A percentile compares a stretch with the other conserved stretches of the same genome.
Evolutionary conservation across 2,797 vertebrate species (phyloP).

Genomic region (Ibycter americanus): DNA sequence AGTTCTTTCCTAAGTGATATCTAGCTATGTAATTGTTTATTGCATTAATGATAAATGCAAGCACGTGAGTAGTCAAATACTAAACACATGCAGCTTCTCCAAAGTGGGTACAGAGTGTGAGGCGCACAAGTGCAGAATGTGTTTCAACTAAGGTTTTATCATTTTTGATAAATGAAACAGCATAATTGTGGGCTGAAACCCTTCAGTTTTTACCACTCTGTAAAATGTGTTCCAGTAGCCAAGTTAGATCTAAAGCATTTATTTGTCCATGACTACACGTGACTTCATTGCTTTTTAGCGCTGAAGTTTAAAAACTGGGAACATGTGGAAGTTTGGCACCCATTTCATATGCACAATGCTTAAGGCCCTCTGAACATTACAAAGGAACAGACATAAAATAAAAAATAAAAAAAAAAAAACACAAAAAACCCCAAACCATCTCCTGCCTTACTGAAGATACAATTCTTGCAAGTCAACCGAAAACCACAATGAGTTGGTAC

Average conservation of each 20-base stretch:
- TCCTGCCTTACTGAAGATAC: background rate
- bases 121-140: background rate
- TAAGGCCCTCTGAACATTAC: background rate
- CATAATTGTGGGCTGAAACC: background rate
- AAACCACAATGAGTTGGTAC: background rate
- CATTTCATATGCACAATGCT: background rate
- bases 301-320: background rate
- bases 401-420: background rate
- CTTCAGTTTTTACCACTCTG: background rate
- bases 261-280: background rate
- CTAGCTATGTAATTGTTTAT: background rate
- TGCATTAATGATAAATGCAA: background rate
- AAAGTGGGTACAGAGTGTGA: rapidly evolving
- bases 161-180: background rate
- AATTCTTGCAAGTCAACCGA: background rate
- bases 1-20: background rate
- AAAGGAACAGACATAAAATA: background rate
- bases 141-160: background rate
- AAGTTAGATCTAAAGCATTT: background rate
- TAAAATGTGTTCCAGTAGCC: background rate
- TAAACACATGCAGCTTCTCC: background rate
- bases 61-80: background rate
- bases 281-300: background rate
- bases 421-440: background rate
- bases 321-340: background rate